phyloP scores from a whole-genome alignment of 2,113 vertebrate species.

The Illadopsis cleaveri region DNA sequence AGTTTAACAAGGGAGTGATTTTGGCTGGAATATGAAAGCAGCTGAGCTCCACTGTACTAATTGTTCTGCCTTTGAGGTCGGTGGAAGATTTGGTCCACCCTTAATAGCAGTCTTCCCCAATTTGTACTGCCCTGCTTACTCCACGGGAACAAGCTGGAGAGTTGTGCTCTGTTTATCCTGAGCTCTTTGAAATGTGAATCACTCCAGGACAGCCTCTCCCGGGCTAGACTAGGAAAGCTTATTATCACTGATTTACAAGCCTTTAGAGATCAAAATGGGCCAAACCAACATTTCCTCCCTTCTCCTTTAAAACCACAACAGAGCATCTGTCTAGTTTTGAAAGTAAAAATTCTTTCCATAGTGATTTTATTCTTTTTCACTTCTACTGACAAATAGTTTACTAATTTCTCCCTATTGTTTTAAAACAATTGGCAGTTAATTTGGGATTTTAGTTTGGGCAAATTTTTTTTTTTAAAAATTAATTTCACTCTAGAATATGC shows the following conservation, averaged over 20 bases:
- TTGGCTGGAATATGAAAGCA: slow-evolving; percentile 58
- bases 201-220: slow-evolving; percentile 45
- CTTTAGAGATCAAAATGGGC: slow-evolving; percentile 63
- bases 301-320: slow-evolving; percentile 59
- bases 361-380: slow-evolving; percentile 43
- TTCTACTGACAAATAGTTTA: slow-evolving; percentile 34
- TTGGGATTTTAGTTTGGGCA: neutral
- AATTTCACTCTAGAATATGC: neutral
- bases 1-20: slow-evolving; percentile 21
- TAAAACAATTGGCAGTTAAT: neutral
- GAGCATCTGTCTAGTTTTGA: slow-evolving; percentile 46
- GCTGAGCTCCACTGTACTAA: neutral
- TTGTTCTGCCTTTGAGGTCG: slow-evolving; percentile 39
- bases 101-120: slow-evolving; percentile 20
- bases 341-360: slow-evolving; percentile 61
- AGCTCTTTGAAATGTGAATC: slow-evolving; percentile 63
- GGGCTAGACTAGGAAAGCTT: slow-evolving; percentile 45
- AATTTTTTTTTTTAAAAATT: neutral
- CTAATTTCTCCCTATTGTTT: slow-evolving; percentile 20
- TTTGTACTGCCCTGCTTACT: slow-evolving; percentile 4
- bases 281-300: slow-evolving; percentile 62
- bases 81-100: slow-evolving; percentile 22
- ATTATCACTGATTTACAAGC: slow-evolving; percentile 69
- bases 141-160: slow-evolving; percentile 1
- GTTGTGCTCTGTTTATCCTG: neutral